These are phyloP conservation scores for Phengaris alcon DNA, from an alignment of 2,888 invertebrate genomes.

Conservation along the genomic window DNA sequence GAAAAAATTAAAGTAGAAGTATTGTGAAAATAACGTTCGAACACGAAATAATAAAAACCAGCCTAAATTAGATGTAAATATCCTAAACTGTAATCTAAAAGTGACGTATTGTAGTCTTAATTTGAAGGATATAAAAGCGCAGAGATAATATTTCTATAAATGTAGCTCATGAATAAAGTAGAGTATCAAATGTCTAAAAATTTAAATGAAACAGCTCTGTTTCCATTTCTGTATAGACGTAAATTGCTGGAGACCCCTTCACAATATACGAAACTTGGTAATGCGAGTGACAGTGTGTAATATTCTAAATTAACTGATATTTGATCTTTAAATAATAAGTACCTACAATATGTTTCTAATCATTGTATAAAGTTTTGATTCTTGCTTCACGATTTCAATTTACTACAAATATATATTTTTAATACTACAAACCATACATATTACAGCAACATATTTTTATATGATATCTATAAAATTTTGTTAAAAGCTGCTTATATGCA, in stretches of 20 bases:
- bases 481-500: no score
- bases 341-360: no score
- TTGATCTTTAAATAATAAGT: no score
- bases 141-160: slow-evolving; percentile 12
- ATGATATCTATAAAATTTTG: no score
- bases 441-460: no score
- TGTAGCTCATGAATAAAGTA: slow-evolving; percentile 5
- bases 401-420: no score
- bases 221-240: slow-evolving; percentile 18
- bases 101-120: not conserved
- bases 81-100: not conserved
- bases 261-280: not conserved
- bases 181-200: slow-evolving; percentile 23
- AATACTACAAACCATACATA: no score
- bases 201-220: slow-evolving; percentile 25
- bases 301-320: not conserved
- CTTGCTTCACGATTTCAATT: no score
- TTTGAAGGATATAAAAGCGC: not conserved
- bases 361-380: no score
- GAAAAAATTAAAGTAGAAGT: no score
- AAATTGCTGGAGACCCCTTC: slow-evolving; percentile 1
- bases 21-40: no score
- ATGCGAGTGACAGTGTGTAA: not conserved
- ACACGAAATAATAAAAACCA: no score
- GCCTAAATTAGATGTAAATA: not conserved